Evolutionary conservation across 2,888 invertebrate genomes (phyloP).

Genomic region (Macroteleia sp.): DNA sequence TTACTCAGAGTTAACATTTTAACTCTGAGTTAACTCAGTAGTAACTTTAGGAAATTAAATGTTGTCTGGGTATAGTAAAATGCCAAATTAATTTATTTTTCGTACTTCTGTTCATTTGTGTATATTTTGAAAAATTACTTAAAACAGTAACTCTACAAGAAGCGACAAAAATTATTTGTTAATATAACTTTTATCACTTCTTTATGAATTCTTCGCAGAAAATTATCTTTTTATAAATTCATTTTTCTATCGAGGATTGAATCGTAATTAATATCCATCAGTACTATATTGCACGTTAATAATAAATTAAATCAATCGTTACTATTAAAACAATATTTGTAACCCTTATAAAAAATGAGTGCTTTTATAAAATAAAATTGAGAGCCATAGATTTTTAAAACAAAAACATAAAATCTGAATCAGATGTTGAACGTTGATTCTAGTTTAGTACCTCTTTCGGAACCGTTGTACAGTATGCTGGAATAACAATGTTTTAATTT

Average conservation of each 20-base stretch:
- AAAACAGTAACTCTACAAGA: too few relatives aligned
- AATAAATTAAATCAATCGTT: constrained; percentile 50
- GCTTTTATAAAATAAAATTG: constrained; percentile 41
- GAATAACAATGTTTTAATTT: constrained; percentile 23
- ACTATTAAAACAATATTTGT: constrained; percentile 43
- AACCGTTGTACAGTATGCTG: constrained; percentile 15
- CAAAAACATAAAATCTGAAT: constrained; percentile 3
- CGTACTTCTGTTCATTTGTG: too few relatives aligned
- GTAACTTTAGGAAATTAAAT: too few relatives aligned
- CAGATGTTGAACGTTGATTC: constrained; percentile 32
- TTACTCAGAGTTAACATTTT: too few relatives aligned
- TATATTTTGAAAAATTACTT: too few relatives aligned
- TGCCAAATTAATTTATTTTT: too few relatives aligned
- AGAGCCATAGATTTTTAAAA: constrained; percentile 58
- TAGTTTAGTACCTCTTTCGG: constrained; percentile 24
- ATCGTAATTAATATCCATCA: constrained; percentile 47
- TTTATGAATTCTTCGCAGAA: neutral
- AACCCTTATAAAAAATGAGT: constrained; percentile 42
- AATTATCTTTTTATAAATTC: neutral
- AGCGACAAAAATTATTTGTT: too few relatives aligned
- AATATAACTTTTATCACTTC: neutral
- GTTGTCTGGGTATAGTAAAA: too few relatives aligned
- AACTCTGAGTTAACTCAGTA: too few relatives aligned
- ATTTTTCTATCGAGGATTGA: constrained; percentile 42
- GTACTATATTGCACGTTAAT: constrained; percentile 56